Evolutionary conservation across 64 coral and sea anemone species (phyloP).

Genomic region (Anthopleura sola): DNA sequence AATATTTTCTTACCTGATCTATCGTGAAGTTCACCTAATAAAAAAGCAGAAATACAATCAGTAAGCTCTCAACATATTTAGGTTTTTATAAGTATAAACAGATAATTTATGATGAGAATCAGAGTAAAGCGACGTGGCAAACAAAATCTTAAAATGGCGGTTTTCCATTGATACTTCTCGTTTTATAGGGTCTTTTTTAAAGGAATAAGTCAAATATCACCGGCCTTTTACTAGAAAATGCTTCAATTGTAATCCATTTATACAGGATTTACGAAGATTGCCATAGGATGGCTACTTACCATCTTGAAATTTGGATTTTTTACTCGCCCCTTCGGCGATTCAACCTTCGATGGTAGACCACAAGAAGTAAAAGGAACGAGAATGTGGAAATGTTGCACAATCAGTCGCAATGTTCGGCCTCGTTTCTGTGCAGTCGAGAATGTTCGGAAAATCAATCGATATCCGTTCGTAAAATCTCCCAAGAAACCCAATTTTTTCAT

Average conservation of each 20-base stretch:
- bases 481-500: not conserved
- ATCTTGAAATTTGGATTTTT: slow-evolving; percentile 64
- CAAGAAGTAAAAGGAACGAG: slow-evolving; percentile 62
- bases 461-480: not conserved
- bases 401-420: slow-evolving; percentile 52
- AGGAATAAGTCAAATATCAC: not conserved
- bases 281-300: slow-evolving; percentile 75
- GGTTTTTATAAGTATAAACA: not conserved
- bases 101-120: not conserved
- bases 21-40: slow-evolving; percentile 96
- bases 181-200: not conserved
- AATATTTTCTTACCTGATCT: slow-evolving; percentile 87
- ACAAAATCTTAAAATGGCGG: slow-evolving; percentile 1
- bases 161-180: not conserved
- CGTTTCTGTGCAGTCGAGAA: slow-evolving; percentile 20
- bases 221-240: not conserved
- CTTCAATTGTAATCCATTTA: not conserved
- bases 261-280: slow-evolving; percentile 58
- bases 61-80: not conserved
- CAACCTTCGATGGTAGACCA: slow-evolving; percentile 44
- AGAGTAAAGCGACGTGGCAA: not conserved
- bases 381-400: slow-evolving; percentile 46
- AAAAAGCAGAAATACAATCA: not conserved
- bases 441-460: not conserved
- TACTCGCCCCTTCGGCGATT: slow-evolving; percentile 22